Evolutionary conservation across 1,140 invertebrate genomes (phyloP), one percentile per base, ranked within the genome.

Genomic region (Lerema accius): DNA sequence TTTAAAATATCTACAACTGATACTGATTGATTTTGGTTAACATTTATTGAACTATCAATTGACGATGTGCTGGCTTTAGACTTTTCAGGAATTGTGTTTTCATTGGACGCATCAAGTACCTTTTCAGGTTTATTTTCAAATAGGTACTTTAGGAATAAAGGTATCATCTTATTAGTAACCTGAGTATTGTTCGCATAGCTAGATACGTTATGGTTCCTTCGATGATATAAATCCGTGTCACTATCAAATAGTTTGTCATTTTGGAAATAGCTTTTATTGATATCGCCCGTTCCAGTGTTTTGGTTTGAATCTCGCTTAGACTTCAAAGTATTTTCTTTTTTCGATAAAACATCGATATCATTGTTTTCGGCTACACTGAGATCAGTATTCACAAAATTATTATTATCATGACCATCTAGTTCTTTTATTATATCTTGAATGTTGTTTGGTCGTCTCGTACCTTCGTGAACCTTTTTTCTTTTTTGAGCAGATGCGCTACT

Each of bases 391-490:
- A 63, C 42, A 40, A 55, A 50, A 61, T 69, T 39, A 15, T 39
- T 35, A 16, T 53, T 53, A 6, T 79, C 63, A 23, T 76, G 63
- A 11, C 56, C 55, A 70, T 86, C 76, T 61, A 87, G 67, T 26
- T 66, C 74, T 46, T 86, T 56, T 45, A 90, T 90, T 55, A 90
- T 84, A 69, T 90, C 87, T 35, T 73, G 83, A 69, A 90, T 90
- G 55, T 88, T 90, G 67, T 90, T 88, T 3, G 32, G 35, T 15
- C 43, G 26, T 17, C 9, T 40, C 26, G 50, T 63, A 13, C 60
- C n/a, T n/a, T n/a, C n/a, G n/a, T n/a, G n/a, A n/a, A n/a, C 6
- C 37, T 1, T 55, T 63, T 17, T 58, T 51, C 62, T 3, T 35
- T 39, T 16, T 61, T 11, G 19, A 10, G 11, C n/a, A 48, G 7